Percentiles rank a stretch among this genome's conserved stretches.
Conservation (phyloP, 2,113 vertebrate genomes). For the Cettia cetti region DNA sequence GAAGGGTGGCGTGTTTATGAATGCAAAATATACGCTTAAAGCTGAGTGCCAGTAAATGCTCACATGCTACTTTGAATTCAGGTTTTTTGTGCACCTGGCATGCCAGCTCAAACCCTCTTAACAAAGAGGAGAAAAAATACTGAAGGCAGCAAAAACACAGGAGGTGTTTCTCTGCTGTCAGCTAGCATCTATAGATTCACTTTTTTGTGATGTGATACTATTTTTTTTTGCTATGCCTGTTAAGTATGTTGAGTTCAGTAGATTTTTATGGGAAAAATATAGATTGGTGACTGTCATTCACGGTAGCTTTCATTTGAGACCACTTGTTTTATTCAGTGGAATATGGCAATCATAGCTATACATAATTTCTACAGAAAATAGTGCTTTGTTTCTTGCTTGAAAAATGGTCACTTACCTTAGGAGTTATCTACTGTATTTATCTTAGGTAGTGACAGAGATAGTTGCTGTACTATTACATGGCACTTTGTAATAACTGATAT, state of each 20-base stretch:
- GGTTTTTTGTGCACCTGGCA: slow-evolving; percentile 48
- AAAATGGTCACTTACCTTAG: not conserved
- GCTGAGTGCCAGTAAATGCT: slow-evolving; percentile 21
- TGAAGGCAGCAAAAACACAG: not conserved
- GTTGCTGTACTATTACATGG: not conserved
- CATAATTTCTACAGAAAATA: slow-evolving; percentile 45
- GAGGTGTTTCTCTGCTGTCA: slow-evolving; percentile 35
- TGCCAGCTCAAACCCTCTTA: not conserved
- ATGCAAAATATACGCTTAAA: slow-evolving; percentile 38
- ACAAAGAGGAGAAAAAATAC: slow-evolving; percentile 28
- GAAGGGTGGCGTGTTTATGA: slow-evolving; percentile 41
- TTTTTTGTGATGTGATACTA: not conserved
- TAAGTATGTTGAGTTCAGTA: not conserved
- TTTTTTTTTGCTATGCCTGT: not conserved
- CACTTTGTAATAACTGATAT: slow-evolving; percentile 3
- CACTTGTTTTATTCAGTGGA: slow-evolving; percentile 16
- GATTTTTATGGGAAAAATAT: slow-evolving; percentile 38
- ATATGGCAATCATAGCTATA: slow-evolving; percentile 26
- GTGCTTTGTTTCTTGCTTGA: slow-evolving; percentile 37
- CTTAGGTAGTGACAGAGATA: slow-evolving; percentile 9
- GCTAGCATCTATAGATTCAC: not conserved
- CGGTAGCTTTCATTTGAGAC: not conserved
- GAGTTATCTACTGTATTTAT: slow-evolving; percentile 30
- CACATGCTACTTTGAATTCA: slow-evolving; percentile 22
- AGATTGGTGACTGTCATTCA: not conserved